Conservation (phyloP, 2,888 invertebrate genomes). For the Drosophila parthenogenetica region DNA sequence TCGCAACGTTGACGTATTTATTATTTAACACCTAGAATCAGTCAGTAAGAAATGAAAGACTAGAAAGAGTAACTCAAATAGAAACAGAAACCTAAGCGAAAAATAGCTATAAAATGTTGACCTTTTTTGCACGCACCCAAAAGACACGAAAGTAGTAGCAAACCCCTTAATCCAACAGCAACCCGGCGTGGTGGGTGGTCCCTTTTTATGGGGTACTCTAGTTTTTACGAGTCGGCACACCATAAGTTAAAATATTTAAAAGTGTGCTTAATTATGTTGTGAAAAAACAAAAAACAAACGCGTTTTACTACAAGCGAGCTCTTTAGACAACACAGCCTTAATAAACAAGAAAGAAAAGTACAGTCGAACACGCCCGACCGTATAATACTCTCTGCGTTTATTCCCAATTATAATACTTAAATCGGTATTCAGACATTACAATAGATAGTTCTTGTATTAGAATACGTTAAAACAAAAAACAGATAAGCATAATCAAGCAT, state of each 20-base stretch:
- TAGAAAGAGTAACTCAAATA: neutral
- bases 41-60: constrained; percentile 8
- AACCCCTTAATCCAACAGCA: constrained; percentile 23
- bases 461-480: too few relatives aligned
- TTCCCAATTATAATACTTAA: too few relatives aligned
- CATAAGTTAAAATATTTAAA: constrained; percentile 75
- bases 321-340: constrained; percentile 33
- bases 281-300: constrained; percentile 36
- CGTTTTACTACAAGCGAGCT: constrained; percentile 36
- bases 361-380: too few relatives aligned
- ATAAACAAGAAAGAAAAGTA: too few relatives aligned
- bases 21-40: constrained; percentile 72
- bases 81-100: constrained; percentile 49
- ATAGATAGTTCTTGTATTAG: too few relatives aligned
- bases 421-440: too few relatives aligned
- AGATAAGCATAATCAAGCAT: too few relatives aligned
- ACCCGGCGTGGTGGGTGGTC: constrained; percentile 60
- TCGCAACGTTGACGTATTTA: constrained; percentile 59
- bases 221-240: constrained; percentile 68
- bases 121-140: constrained; percentile 64
- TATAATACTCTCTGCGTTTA: too few relatives aligned
- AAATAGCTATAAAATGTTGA: constrained; percentile 71
- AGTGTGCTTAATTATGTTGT: constrained; percentile 73
- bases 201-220: constrained; percentile 64
- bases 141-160: too few relatives aligned